Conservation (phyloP, 2,888 invertebrate genomes). For the Erebia epiphron region DNA sequence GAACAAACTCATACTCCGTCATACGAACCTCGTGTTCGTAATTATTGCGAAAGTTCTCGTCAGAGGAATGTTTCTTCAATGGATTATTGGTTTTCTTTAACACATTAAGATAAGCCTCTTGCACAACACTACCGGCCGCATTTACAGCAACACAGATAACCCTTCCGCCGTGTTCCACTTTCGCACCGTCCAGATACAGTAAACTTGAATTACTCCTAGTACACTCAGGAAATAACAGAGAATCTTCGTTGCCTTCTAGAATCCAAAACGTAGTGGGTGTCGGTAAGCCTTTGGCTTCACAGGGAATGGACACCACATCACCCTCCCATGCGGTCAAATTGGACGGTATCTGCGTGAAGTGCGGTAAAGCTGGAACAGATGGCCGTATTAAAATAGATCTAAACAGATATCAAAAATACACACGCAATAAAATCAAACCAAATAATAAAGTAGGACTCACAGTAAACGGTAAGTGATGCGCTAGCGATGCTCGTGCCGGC, state of each 20-base stretch:
- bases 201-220: conserved; percentile 77
- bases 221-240: conserved; percentile 80
- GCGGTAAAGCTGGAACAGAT: conserved; percentile 91
- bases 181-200: conserved; percentile 74
- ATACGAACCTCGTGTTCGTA: conserved; percentile 76
- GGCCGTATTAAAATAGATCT: conserved; percentile 72
- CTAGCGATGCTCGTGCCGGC: conserved; percentile 94
- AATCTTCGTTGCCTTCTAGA: conserved; percentile 92
- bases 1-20: conserved; percentile 89
- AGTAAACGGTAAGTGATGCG: conserved; percentile 94
- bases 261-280: conserved; percentile 98
- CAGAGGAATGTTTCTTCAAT: conserved; percentile 60
- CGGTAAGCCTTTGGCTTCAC: conserved; percentile 96
- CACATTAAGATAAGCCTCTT: conserved; percentile 77
- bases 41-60: conserved; percentile 61
- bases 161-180: conserved; percentile 73
- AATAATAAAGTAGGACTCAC: conserved; percentile 84
- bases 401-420: conserved; percentile 64
- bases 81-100: conserved; percentile 72
- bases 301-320: conserved; percentile 94
- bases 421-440: conserved; percentile 68
- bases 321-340: conserved; percentile 94
- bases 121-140: conserved; percentile 78
- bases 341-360: conserved; percentile 92
- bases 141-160: conserved; percentile 79